Evolutionary conservation across 2,797 vertebrate species (phyloP), one percentile per base, ranked within the genome.

Genomic region (Onychomys leucogaster): DNA sequence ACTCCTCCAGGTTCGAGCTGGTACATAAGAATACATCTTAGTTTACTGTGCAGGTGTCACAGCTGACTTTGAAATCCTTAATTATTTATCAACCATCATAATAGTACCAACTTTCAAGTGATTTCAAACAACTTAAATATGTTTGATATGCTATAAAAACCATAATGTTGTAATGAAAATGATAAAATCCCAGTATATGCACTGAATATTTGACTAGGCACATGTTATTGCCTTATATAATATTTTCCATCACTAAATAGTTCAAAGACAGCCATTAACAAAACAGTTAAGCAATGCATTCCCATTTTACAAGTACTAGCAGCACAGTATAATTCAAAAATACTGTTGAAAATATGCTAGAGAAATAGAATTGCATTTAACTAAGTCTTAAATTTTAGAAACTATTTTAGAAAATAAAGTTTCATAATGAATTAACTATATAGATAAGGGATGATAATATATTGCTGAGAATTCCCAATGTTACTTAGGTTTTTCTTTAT

Each of bases 81-180:
- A 1, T 57, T 84, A 94, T 92, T 87, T 94, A 34, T 17, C 34
- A 80, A 92, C 6, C 17, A 63, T 11, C 87, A 9, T 16, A 93
- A 94, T 75, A 12, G 16, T 83, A 11, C 11, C 49, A 97, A 90
- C 59, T 95, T 93, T 94, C 43, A 97, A 67, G 14, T 76, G 57
- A 97, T 69, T 61, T 85, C 69, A 86, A 95, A 92, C 61, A 94
- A 71, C 6, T 49, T 57, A 94, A 90, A 77, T 94, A 67, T 49
- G 14, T 73, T 76, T 41, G n/a, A 46, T 46, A 83, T 9, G 52
- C 32, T 65, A 76, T 49, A 78, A 78, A 94, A 94, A 80, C 27
- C 32, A 94, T 14, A 25, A 94, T 2, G 65, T 11, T 86, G 7
- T 46, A 81, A 94, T 87, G 9, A 96, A 94, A 95, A 92, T 27